Conservation (phyloP, 2,113 vertebrate genomes). For the Datnioides undecimradiatus region DNA sequence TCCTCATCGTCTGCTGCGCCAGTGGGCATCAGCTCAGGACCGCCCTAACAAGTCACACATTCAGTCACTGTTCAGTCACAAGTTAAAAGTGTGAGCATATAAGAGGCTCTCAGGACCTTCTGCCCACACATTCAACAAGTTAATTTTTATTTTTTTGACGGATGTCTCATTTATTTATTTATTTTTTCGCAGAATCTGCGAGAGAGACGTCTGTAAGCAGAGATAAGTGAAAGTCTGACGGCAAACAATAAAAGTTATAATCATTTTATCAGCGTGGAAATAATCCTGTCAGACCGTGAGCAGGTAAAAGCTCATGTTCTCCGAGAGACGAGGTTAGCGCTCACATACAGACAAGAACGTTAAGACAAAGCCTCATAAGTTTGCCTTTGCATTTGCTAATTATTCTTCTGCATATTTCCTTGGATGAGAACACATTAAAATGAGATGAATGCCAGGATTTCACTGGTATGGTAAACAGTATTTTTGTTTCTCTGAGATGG, state of each 20-base stretch:
- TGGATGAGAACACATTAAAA: background rate
- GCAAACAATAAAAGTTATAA: background rate
- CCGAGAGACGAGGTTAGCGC: background rate
- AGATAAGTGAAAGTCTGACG: background rate
- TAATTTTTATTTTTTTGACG: background rate
- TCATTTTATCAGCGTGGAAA: background rate
- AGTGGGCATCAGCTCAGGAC: background rate
- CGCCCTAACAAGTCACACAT: background rate
- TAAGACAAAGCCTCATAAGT: background rate
- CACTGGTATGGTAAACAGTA: background rate
- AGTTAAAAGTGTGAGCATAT: background rate
- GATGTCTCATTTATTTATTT: background rate
- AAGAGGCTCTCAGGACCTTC: background rate
- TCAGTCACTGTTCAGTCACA: conserved; percentile 31
- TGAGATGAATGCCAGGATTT: background rate
- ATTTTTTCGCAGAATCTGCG: background rate
- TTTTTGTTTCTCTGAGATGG: background rate
- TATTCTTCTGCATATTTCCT: background rate
- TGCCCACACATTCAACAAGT: background rate
- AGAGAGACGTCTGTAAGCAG: background rate
- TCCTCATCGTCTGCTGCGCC: background rate
- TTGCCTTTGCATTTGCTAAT: background rate
- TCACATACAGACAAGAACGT: background rate
- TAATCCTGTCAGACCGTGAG: background rate
- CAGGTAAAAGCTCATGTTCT: background rate